A percentile compares a stretch with the other conserved stretches of the same genome.
These are phyloP conservation scores for Orthosia cruda DNA, from an alignment of 2,888 invertebrate species.

Conservation along the genomic window DNA sequence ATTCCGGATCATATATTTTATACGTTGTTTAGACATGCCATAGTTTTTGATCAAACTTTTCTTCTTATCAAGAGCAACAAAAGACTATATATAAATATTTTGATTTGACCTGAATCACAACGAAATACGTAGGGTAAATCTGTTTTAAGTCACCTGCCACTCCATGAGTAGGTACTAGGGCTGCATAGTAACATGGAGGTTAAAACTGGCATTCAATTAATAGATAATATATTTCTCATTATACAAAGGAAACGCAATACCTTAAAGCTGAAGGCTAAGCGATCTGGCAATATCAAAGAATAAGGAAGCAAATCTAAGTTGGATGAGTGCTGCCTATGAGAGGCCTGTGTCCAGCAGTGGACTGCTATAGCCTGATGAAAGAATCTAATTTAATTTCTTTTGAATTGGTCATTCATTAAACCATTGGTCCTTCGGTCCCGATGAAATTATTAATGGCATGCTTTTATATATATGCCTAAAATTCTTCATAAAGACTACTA, in stretches of 20 bases:
- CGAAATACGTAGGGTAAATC: constrained; percentile 7
- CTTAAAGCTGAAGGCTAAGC: not conserved
- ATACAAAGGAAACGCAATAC: constrained; percentile 1
- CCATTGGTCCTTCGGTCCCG: not conserved
- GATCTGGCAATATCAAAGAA: not conserved
- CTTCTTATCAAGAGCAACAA: constrained; percentile 15
- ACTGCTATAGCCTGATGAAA: too few relatives aligned
- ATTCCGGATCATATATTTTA: constrained; percentile 37
- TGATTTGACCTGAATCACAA: constrained; percentile 11
- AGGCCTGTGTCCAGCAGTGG: too few relatives aligned
- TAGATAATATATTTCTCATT: constrained; percentile 8
- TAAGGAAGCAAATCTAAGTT: not conserved
- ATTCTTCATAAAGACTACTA: not conserved
- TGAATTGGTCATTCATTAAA: not conserved
- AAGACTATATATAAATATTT: constrained; percentile 28
- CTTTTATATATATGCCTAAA: too few relatives aligned
- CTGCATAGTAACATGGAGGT: constrained; percentile 2
- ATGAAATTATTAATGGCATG: not conserved
- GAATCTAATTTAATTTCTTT: not conserved
- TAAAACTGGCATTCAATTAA: constrained; percentile 14
- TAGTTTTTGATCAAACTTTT: constrained; percentile 25
- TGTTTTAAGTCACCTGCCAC: constrained; percentile 30
- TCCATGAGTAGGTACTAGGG: constrained; percentile 2
- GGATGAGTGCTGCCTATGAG: too few relatives aligned
- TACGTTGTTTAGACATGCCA: constrained; percentile 34